Base-by-base conservation (phyloP, 2,888 invertebrate species). In the Lacanobia wlatinum region DNA sequence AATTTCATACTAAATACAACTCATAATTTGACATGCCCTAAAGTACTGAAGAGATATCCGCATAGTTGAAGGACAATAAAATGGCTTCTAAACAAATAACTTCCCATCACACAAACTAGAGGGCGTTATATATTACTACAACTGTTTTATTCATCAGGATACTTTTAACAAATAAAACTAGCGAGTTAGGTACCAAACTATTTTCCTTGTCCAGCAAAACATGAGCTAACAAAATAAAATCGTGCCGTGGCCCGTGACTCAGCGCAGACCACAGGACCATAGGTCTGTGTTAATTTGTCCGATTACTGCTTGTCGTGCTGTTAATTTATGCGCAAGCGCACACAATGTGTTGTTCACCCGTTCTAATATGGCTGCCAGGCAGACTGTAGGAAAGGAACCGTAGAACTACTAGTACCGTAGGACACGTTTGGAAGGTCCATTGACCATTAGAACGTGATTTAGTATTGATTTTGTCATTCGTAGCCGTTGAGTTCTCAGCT, bases 241-340 rank as follows among this genome's bases (percentile, higher is more conserved):
- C 60, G 67, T 61, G 75, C 12, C 23, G 48, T 92, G 92, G 92
- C 88, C 18, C 16, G 48, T 92, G 92, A 92, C 88, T 93, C 92
- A 92, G 88, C 80, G 69, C 81, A 82, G 83, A 82, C 83, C 75
- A 28, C 72, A 76, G 74, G 76, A 82, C 93, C 92, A 91, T 90
- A 91, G 84, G 80, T 77, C 84, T 88, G 89, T 93, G 93, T 86
- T 91, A 93, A 94, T 94, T 90, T 89, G 89, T 87, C 73, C 87
- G 88, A 90, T 92, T 90, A 91, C 76, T 78, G 80, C 78, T 76
- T 83, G 85, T 83, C 79, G 73, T 76, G 70, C 67, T 70, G 69
- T 76, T 83, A 82, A 87, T 80, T 74, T 86, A 87, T 86, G 87
- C 83, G 85, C 83, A 70, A 70, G 82, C 83, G 89, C 88, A 84